These are phyloP conservation scores for Squalus acanthias DNA, from an alignment of 2,797 vertebrate species.

Conservation along the genomic window DNA sequence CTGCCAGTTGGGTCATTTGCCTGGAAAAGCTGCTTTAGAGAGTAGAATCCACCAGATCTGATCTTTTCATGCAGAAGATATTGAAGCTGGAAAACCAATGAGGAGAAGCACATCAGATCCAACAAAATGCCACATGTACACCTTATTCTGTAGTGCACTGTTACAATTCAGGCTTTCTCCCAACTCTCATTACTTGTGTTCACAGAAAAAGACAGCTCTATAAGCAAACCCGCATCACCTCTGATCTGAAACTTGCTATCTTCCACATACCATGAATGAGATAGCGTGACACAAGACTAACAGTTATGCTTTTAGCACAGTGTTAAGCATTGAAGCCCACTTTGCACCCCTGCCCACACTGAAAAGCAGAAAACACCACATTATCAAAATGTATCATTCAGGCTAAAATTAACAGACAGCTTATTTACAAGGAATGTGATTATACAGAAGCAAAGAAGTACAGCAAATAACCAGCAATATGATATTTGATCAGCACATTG, in stretches of 20 bases:
- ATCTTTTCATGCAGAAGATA: slow-evolving; percentile 43
- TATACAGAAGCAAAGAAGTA: not conserved
- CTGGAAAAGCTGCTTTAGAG: slow-evolving; percentile 40
- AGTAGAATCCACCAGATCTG: slow-evolving; percentile 41
- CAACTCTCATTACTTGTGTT: too few relatives aligned
- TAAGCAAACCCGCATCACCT: not conserved
- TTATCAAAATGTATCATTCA: not conserved
- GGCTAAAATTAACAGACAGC: not conserved
- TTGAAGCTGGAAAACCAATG: slow-evolving; percentile 36
- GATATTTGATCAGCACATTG: not conserved
- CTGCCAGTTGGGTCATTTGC: slow-evolving; percentile 42
- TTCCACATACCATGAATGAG: not conserved
- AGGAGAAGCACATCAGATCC: not conserved
- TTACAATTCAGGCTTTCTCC: not conserved
- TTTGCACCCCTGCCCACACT: not conserved
- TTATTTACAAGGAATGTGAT: not conserved
- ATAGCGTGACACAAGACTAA: not conserved
- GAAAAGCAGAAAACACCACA: not conserved
- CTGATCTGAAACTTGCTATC: not conserved
- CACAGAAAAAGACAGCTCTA: not conserved
- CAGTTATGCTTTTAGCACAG: not conserved
- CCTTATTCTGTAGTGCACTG: not conserved
- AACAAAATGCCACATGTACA: not conserved
- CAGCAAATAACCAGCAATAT: not conserved
- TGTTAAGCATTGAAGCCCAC: not conserved